phyloP scores from a whole-genome alignment of 2,888 invertebrate genomes.

The Epinotia demarniana region DNA sequence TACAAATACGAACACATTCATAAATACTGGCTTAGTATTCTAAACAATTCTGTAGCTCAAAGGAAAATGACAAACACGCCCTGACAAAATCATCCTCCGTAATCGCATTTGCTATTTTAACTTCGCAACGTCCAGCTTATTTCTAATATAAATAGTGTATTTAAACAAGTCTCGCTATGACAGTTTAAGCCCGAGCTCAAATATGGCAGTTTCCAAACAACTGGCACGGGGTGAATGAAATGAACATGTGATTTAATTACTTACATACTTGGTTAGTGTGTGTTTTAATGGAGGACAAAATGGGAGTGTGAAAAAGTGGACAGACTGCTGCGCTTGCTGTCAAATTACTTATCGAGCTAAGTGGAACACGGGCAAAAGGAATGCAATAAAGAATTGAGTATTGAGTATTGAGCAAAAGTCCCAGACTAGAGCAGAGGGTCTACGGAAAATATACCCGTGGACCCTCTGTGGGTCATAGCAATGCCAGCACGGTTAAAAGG shows the following conservation, averaged over 20 bases:
- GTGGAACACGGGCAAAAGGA: too few relatives aligned
- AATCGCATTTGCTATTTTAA: conserved; percentile 16
- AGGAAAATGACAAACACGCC: neutral
- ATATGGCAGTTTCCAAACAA: conserved; percentile 28
- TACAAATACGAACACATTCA: too few relatives aligned
- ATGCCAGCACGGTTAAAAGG: too few relatives aligned
- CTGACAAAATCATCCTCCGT: conserved; percentile 1
- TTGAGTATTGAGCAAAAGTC: too few relatives aligned
- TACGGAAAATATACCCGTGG: too few relatives aligned
- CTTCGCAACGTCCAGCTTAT: conserved; percentile 27
- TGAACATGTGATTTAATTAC: conserved; percentile 25
- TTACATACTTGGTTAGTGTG: conserved; percentile 4
- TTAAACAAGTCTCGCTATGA: conserved; percentile 16
- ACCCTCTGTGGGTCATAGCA: too few relatives aligned
- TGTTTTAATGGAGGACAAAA: neutral
- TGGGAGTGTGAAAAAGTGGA: neutral
- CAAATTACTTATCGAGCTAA: too few relatives aligned
- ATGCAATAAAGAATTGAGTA: too few relatives aligned
- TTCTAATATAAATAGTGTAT: conserved; percentile 27
- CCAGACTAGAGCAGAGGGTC: too few relatives aligned
- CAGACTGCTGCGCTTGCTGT: too few relatives aligned
- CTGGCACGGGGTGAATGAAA: conserved; percentile 16
- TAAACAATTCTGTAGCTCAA: neutral
- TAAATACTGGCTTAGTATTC: too few relatives aligned
- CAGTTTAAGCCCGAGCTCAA: conserved; percentile 34